Base-by-base conservation (phyloP, 2,797 vertebrate genomes). In the Acrocephalus scirpaceus region DNA sequence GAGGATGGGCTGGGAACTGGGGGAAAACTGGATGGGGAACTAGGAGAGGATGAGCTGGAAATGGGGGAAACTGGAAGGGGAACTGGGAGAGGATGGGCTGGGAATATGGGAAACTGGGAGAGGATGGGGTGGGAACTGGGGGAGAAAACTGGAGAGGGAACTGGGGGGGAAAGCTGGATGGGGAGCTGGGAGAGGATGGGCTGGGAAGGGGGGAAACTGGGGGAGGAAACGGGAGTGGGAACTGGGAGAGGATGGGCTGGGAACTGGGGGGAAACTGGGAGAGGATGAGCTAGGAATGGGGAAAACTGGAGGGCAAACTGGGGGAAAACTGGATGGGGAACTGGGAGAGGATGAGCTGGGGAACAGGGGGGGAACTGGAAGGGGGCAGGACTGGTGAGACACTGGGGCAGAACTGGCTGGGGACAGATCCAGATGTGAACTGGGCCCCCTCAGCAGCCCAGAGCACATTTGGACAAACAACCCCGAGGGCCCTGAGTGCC, bases 391-490 rank as follows among this genome's bases (percentile, higher is more conserved):
- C 26, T 29, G 36, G 58, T 57, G n/a, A 36, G 56, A 15, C 56
- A 34, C 25, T 26, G 57, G 57, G 57, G 23, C 36, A 38, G 36
- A 29, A 14, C 57, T 4, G 36, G 58, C 38, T 27, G 29, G 44
- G 65, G 38, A 32, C 67, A 23, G n/a, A 44, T 7, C 26, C 56
- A 32, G 66, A 3, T 36, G 66, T 30, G 56, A 6, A 2, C 13
- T 1, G 38, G 13, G 16, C 4, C 32, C 10, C 3, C 32, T 13
- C 9, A 32, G 48, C 34, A 18, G 57, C 26, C 3, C 2, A 1
- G 19, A 47, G 36, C 30, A 13, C 30, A 14, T 7, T 54, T 61
- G 47, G 32, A 10, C 4, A 38, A 14, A 19, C 2, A 36, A 4
- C 8, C 6, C 11, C 22, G 8, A 36, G 44, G 44, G 36, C 3